Conservation (phyloP, 2,888 invertebrate species). For the Rhagonycha lutea region DNA sequence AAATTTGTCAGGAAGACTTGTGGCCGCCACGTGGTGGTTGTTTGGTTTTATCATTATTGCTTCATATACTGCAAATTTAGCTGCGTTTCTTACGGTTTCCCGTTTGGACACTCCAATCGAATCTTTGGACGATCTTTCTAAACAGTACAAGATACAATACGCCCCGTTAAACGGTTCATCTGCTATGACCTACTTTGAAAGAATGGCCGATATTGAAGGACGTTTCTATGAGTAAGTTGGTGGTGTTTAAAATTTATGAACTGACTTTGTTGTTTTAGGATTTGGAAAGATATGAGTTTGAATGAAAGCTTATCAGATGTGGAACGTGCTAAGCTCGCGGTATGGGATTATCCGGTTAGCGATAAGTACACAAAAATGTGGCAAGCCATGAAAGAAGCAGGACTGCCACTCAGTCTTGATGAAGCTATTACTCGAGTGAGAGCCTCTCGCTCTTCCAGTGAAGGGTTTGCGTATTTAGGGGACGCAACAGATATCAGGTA, state of each 20-base stretch:
- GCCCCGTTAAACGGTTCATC: constrained; percentile 88
- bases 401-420: constrained; percentile 76
- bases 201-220: constrained; percentile 95
- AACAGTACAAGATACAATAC: constrained; percentile 90
- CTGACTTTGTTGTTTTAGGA: constrained; percentile 60
- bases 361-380: constrained; percentile 99
- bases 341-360: constrained; percentile 98
- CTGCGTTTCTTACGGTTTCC: constrained; percentile 94
- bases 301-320: constrained; percentile 90
- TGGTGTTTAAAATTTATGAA: not conserved
- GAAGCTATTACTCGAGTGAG: constrained; percentile 79
- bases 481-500: constrained; percentile 90
- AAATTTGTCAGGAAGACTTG: constrained; percentile 90
- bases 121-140: constrained; percentile 90
- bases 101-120: constrained; percentile 91
- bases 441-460: constrained; percentile 69
- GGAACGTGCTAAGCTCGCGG: constrained; percentile 91
- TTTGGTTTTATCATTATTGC: constrained; percentile 99
- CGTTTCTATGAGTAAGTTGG: constrained; percentile 86
- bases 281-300: constrained; percentile 97
- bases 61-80: constrained; percentile 96
- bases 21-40: constrained; percentile 99
- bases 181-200: constrained; percentile 90
- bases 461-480: constrained; percentile 73
- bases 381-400: constrained; percentile 89